Evolutionary conservation across 1,140 invertebrate genomes (phyloP).

Genomic region (Popillia japonica): DNA sequence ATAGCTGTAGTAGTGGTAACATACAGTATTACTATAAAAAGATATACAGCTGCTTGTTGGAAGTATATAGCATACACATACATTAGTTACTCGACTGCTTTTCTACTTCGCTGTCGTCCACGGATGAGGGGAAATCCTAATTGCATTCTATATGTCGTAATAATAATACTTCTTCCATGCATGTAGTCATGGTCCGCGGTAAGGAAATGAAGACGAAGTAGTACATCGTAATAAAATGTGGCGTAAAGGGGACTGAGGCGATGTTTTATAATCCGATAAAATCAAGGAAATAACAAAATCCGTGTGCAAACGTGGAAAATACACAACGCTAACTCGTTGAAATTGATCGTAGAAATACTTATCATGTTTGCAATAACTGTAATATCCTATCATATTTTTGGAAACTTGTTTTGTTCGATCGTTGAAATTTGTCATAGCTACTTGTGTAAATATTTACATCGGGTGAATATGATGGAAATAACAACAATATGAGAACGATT

Average conservation of each 20-base stretch:
- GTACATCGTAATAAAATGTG: background rate
- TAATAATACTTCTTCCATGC: background rate
- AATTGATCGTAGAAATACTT: too few relatives aligned
- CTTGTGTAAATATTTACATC: too few relatives aligned
- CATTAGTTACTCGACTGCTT: background rate
- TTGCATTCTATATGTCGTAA: background rate
- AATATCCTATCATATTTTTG: too few relatives aligned
- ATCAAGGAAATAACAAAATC: background rate
- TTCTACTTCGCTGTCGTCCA: background rate
- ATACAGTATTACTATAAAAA: background rate
- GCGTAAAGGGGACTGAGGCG: background rate
- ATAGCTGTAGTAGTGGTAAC: too few relatives aligned
- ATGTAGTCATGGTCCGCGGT: background rate
- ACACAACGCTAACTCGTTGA: too few relatives aligned
- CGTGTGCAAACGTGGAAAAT: background rate
- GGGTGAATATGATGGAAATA: too few relatives aligned
- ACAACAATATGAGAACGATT: too few relatives aligned
- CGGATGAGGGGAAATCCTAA: conserved; percentile 11
- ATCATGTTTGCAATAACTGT: too few relatives aligned
- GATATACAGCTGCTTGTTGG: background rate
- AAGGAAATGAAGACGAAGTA: background rate
- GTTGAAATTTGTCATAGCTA: too few relatives aligned
- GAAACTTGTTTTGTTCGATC: too few relatives aligned
- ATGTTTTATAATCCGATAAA: background rate
- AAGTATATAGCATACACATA: background rate